Evolutionary conservation across 2,888 invertebrate species (phyloP), one percentile per base, ranked within the genome.

Genomic region (Vandiemenella viatica): DNA sequence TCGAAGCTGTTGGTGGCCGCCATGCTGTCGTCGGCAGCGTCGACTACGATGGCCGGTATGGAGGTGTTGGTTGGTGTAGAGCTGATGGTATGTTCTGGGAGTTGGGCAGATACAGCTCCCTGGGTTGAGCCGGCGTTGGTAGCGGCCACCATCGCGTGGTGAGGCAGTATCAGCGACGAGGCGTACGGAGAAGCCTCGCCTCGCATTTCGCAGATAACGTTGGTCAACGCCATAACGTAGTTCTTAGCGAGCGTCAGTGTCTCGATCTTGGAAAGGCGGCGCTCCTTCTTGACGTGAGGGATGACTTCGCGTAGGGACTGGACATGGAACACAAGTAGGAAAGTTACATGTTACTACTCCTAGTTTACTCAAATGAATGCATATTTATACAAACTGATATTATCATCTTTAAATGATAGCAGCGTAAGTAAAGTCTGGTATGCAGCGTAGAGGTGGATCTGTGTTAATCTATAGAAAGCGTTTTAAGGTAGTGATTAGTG

Each of bases 181-280:
- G 66, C 65, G 60, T 72, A 74, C 5, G 71, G 69, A 51, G 67
- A 65, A 44, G 66, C 71, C 59, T 81, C 81, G 18, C 80, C 83
- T 48, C 85, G 72, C 75, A 86, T 83, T 49, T 79, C 79, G 65
- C 86, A 83, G 58, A 89, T 84, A 55, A 86, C 83, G 65, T 88
- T 88, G 20, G 88, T 88, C 54, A 90, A 71, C 13, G 89, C 87
- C 71, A 86, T 88, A 53, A 90, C 88, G 66, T 89, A 90, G 68
- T 89, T 88, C 70, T 86, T 87, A 58, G 89, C 89, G 63, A 90
- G 69, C 8, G 88, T 88, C 53, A 90, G 67, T 0, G 89, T 90
- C 67, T 89, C 89, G 58, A 90, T 86, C 69, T 90, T 90, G 6
- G 87, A 87, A 52, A 90, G 70, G 60, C 86, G 83, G 50, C 87